Conservation (phyloP, 2,113 vertebrate genomes). For the Pseudonaja textilis region DNA sequence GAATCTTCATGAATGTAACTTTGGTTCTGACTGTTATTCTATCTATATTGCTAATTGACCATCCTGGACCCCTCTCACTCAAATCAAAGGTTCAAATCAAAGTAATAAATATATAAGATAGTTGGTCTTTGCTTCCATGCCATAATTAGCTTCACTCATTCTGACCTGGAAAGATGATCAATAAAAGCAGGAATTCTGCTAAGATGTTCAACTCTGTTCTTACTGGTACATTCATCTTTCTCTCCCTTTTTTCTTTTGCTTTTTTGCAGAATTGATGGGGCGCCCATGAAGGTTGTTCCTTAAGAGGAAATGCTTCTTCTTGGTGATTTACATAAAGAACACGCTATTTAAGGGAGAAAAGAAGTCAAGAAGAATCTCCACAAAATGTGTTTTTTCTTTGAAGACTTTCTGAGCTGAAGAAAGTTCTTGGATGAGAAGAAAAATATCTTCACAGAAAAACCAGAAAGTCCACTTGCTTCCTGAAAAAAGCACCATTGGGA, state of each 20-base stretch:
- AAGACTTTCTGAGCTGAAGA: no score
- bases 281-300: not conserved
- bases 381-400: no score
- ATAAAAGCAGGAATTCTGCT: not conserved
- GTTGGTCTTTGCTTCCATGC: not conserved
- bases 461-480: no score
- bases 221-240: not conserved
- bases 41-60: not conserved
- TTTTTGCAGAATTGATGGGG: constrained; percentile 66
- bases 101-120: not conserved
- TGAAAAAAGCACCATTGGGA: no score
- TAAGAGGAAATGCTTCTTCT: not conserved
- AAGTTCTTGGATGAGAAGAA: no score
- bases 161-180: constrained; percentile 64
- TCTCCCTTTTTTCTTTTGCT: not conserved
- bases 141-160: not conserved
- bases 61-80: not conserved
- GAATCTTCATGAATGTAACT: not conserved
- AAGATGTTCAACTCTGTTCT: not conserved
- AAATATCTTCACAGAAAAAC: no score
- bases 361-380: not conserved
- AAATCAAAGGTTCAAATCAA: not conserved
- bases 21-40: not conserved
- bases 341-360: not conserved
- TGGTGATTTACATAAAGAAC: not conserved